Conservation (phyloP, 2,113 vertebrate genomes). For the Muntiacus muntjak region DNA sequence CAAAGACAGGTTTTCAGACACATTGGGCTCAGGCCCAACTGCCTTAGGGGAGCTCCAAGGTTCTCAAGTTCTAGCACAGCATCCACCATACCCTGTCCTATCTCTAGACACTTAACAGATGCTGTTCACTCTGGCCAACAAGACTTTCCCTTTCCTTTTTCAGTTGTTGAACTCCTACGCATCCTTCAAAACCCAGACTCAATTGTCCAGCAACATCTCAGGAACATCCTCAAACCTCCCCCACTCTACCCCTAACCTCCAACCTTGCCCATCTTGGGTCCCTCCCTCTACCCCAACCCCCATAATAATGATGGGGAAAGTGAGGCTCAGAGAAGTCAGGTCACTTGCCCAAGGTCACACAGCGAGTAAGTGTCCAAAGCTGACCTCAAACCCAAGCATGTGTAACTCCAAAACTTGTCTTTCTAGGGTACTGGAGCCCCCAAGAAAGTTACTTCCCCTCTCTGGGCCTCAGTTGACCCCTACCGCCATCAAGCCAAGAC, state of each 20-base stretch:
- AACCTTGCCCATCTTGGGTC: not conserved
- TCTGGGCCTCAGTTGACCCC: not conserved
- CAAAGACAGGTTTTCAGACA: not conserved
- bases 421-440: not conserved
- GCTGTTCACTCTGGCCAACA: not conserved
- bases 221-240: not conserved
- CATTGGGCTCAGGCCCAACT: not conserved
- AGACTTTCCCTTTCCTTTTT: not conserved
- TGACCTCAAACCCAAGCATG: not conserved
- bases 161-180: not conserved
- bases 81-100: fast-evolving
- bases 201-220: not conserved
- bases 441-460: not conserved
- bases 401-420: not conserved
- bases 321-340: not conserved
- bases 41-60: not conserved
- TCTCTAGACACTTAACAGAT: not conserved
- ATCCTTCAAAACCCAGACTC: not conserved
- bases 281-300: not conserved
- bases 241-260: not conserved
- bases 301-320: not conserved
- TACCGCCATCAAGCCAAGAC: not conserved
- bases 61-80: fast-evolving
- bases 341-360: not conserved
- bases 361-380: not conserved